Percentiles rank a stretch among this genome's conserved stretches.
phyloP scores from a whole-genome alignment of 2,888 invertebrate species.

The Drosophila mercatorum region DNA sequence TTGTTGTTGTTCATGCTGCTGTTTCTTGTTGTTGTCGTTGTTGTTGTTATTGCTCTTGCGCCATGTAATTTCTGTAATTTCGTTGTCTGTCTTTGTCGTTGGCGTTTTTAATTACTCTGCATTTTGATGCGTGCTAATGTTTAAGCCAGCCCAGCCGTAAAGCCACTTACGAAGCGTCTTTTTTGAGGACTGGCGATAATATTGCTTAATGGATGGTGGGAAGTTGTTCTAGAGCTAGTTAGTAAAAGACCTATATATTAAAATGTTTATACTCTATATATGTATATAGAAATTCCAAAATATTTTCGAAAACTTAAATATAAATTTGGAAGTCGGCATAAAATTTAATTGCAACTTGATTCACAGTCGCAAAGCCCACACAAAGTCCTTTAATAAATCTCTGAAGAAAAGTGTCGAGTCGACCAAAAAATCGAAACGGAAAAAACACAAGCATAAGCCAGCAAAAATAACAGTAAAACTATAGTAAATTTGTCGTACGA shows the following conservation, averaged over 20 bases:
- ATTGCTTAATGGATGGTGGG: neutral
- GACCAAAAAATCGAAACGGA: constrained; percentile 56
- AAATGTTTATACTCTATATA: too few species aligned
- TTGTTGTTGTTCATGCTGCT: constrained; percentile 24
- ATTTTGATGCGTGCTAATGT: constrained; percentile 55
- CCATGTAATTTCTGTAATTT: constrained; percentile 59
- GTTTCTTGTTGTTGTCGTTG: neutral
- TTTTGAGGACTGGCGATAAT: neutral
- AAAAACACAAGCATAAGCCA: constrained; percentile 61
- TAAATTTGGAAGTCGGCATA: too few species aligned
- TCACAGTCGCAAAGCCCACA: neutral
- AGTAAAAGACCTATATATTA: too few species aligned
- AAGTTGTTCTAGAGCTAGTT: too few species aligned
- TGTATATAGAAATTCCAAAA: too few species aligned
- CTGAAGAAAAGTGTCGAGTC: constrained; percentile 11
- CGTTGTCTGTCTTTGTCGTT: constrained; percentile 45
- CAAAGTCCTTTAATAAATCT: neutral
- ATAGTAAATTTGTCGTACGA: constrained; percentile 20
- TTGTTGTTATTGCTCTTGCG: constrained; percentile 31
- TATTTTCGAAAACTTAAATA: too few species aligned
- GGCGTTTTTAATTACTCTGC: constrained; percentile 55
- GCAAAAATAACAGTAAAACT: constrained; percentile 36
- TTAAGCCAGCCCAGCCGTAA: constrained; percentile 25
- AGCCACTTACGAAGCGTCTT: constrained; percentile 12
- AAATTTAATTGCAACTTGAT: too few species aligned